These are phyloP conservation scores for Cheiracanthium punctorium DNA, from an alignment of 2,888 invertebrate genomes.

Conservation along the genomic window DNA sequence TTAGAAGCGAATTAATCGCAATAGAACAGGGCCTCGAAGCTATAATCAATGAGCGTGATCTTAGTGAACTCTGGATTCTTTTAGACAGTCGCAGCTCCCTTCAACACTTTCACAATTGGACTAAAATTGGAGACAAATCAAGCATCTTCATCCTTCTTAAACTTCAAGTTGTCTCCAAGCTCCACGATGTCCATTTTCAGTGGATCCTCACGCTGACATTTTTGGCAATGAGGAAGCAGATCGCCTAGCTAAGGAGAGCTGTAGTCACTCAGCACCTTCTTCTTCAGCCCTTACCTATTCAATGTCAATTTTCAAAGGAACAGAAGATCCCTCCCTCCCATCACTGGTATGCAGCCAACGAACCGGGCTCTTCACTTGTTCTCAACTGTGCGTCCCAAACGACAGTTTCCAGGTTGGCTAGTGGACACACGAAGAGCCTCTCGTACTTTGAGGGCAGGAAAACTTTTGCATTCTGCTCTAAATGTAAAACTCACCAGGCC, in stretches of 20 bases:
- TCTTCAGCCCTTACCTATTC: not conserved
- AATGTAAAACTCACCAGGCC: too few relatives aligned
- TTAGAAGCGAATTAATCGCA: too few relatives aligned
- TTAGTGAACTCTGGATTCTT: too few relatives aligned
- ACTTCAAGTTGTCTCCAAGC: not conserved
- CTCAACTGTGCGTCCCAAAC: not conserved
- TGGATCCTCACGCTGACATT: not conserved
- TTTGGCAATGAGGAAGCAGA: not conserved
- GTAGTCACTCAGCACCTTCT: not conserved
- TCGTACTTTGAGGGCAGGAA: too few relatives aligned
- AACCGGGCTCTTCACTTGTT: not conserved
- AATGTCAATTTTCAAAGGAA: constrained; percentile 1
- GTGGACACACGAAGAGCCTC: not conserved
- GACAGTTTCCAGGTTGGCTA: not conserved
- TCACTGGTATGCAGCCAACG: constrained; percentile 1
- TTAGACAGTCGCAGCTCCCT: too few relatives aligned
- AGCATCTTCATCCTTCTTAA: too few relatives aligned
- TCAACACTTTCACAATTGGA: too few relatives aligned
- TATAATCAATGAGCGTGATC: too few relatives aligned
- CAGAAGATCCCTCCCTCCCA: not conserved
- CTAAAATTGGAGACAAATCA: too few relatives aligned
- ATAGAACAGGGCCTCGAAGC: too few relatives aligned
- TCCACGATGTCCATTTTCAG: not conserved
- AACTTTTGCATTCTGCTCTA: too few relatives aligned
- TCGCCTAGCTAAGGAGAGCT: not conserved